Evolutionary conservation across 92 coral and sea anemone genomes (phyloP), one percentile per base, ranked within the genome.

Genomic region (Plumapathes pennacea): DNA sequence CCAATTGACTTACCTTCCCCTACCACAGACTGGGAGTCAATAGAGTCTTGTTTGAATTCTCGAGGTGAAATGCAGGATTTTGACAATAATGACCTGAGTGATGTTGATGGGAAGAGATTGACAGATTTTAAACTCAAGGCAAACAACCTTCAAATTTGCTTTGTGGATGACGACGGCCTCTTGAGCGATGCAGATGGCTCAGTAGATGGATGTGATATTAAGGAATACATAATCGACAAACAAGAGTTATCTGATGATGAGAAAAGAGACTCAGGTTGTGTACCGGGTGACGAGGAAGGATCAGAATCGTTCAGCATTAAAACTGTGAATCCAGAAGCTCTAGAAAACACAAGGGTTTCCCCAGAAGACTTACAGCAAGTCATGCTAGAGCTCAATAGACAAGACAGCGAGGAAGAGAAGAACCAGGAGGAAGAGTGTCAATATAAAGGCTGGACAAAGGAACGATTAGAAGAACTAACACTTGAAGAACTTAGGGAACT

Each of bases 11-110:
- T 94, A 22, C 95, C 96, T 1, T 90, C 99, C 3, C 96, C 99
- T 0, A 84, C 90, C 18, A 94, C 99, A 13, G 99, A 94, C 69
- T 94, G 99, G 99, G 94, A 88, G 32, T 89, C 94, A 2, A 94
- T 94, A 45, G 99, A 94, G 48, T 85, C 96, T 14, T 85, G 95
- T 51, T 46, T 94, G 49, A 89, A 82, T 8, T 84, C 95, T 15
- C 83, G 83, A 71, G 77, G 80, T 30, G 86, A 87, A 42, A 66
- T 60, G 0, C 82, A 72, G 11, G 86, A 77, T 24, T 44, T 59
- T 40, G 95, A 88, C 45, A 53, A 79, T 55, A 78, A 51, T n/a
- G 90, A 88, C 46, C 63, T 69, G 3, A 66, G 50, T 10, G 90
- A 81, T 47, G 71, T 80, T 10, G 65, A 90, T 15, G 85, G 75